Base-by-base conservation (phyloP, 2,113 vertebrate species). In the Ctenomys sociabilis region DNA sequence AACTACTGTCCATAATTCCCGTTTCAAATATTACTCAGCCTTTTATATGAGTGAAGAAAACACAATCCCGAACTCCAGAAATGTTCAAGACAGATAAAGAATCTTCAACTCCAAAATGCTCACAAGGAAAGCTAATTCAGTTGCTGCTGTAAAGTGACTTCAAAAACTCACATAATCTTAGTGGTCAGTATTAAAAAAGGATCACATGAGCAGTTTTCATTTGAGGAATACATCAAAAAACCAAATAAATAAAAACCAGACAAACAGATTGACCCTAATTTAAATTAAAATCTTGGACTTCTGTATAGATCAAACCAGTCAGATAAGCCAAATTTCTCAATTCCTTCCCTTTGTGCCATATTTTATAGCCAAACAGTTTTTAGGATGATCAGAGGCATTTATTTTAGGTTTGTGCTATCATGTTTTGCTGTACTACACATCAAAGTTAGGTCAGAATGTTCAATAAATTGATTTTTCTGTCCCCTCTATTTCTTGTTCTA, bases 401-500 rank as follows among this genome's bases (percentile, higher is more conserved):
- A 91, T 92, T 95, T 91, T 26, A 85, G 77, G 88, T 85, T 90
- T 93, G 85, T 78, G 32, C 92, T 90, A 91, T 93, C 84, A 90
- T 37, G 54, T 84, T 89, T 75, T 77, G 35, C 83, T 97, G 30
- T 52, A 59, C 64, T 95, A 9, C 54, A 80, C 93, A 97, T 97
- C 94, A 97, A 90, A 97, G 96, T 57, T 92, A 88, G 95, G 93
- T 95, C 92, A 94, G 72, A 85, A 32, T 64, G 92, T 78, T 97
- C 96, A 88, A 96, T 97, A 96, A 57, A 97, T 98, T 94, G 96
- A 98, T 97, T 97, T 97, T 97, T 80, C 91, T 97, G 94, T 95
- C 93, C 88, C 52, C 94, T 93, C 94, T 82, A 80, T 97, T 97
- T 97, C 85, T 93, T 19, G 6, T 96, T 96, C 91, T 94, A 90